Percentiles rank a stretch among this genome's conserved stretches.
phyloP scores from a whole-genome alignment of 2,113 vertebrate species.

The Pteropus alecto region DNA sequence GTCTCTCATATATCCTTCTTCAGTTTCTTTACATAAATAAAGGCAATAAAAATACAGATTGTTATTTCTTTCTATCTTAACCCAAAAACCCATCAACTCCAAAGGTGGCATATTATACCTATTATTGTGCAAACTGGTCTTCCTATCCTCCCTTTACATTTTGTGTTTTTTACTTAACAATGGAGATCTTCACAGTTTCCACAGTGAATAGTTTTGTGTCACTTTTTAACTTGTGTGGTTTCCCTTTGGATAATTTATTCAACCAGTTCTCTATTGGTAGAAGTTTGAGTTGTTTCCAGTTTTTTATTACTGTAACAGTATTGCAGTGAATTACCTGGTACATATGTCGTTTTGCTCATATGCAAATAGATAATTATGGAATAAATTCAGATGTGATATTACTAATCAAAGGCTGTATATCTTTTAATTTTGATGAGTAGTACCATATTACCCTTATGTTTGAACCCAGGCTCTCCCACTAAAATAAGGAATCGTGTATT shows the following conservation, averaged over 20 bases:
- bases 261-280: neutral
- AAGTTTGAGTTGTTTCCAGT: neutral
- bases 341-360: neutral
- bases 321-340: neutral
- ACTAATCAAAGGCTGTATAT: neutral
- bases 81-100: neutral
- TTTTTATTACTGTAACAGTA: neutral
- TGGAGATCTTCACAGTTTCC: neutral
- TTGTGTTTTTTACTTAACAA: neutral
- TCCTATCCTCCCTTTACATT: neutral
- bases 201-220: neutral
- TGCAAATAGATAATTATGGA: neutral
- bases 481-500: neutral
- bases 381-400: neutral
- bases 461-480: neutral
- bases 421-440: neutral
- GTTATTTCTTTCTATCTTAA: neutral
- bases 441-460: neutral
- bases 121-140: neutral
- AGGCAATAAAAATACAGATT: neutral
- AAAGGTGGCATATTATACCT: neutral
- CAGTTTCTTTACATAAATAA: neutral
- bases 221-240: neutral
- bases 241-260: neutral
- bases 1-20: neutral